These are phyloP conservation scores for Tachystola acroxantha DNA, from an alignment of 2,888 invertebrate species.

Conservation along the genomic window DNA sequence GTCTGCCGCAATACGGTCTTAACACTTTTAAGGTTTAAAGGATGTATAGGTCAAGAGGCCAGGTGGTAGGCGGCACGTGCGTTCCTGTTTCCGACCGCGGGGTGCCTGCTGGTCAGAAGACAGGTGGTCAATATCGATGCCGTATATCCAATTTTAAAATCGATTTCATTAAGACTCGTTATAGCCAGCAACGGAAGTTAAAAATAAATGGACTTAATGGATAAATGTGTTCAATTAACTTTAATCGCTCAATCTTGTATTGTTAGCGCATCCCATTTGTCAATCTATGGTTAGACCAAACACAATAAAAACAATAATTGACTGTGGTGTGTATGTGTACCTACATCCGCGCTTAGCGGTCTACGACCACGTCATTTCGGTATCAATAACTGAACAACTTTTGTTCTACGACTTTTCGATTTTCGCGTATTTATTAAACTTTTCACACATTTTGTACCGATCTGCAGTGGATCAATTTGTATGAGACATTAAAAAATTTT, in stretches of 20 bases:
- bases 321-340: too few relatives aligned
- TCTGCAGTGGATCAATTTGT: too few relatives aligned
- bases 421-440: too few relatives aligned
- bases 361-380: too few relatives aligned
- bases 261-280: not conserved
- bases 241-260: not conserved
- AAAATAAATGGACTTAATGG: not conserved
- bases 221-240: not conserved
- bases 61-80: slow-evolving; percentile 55
- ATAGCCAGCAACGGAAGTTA: not conserved
- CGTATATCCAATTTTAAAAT: slow-evolving; percentile 7
- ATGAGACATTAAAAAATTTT: too few relatives aligned
- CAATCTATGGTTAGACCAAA: too few relatives aligned
- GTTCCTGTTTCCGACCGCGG: slow-evolving; percentile 57
- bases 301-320: too few relatives aligned
- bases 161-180: not conserved
- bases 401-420: too few relatives aligned
- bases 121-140: slow-evolving; percentile 38
- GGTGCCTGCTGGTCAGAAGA: slow-evolving; percentile 11
- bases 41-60: slow-evolving; percentile 57
- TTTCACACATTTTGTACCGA: too few relatives aligned
- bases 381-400: too few relatives aligned
- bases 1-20: slow-evolving; percentile 23
- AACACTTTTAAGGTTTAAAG: slow-evolving; percentile 68
- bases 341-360: too few relatives aligned